Base-by-base conservation (phyloP, 1,140 invertebrate genomes). In the Gonatopus flavifemur region DNA sequence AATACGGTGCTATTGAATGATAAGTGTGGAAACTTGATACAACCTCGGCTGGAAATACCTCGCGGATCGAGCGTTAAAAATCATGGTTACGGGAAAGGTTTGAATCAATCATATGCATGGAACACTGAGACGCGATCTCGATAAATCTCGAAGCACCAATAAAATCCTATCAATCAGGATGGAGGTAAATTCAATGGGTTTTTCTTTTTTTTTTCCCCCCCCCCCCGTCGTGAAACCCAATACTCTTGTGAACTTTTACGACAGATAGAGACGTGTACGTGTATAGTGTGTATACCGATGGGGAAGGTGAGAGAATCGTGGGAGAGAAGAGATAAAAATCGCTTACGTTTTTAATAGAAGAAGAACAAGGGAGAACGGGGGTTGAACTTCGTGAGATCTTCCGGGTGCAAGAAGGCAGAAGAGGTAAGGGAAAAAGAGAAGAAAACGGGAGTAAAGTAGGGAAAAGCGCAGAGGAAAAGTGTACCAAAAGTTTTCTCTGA, bases 91-190 rank as follows among this genome's bases (percentile, higher is more conserved):
- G 22, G 24, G 31, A 16, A 42, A 55, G 45, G 19, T 25, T 45
- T 45, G 33, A 64, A 68, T 69, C 64, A 60, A 66, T 69, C 67
- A 68, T 66, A 64, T 49, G 52, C 57, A 67, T n/a, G n/a, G n/a
- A n/a, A n/a, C n/a, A n/a, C n/a, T n/a, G n/a, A 64, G 64, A 41
- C 42, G 43, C 42, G 30, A 25, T 15, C 44, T 39, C 58, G 49
- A 64, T 62, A 55, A 67, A 66, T 62, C 55, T 40, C 43, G 30
- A 12, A 46, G 35, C n/a, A 36, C 41, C 57, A 64, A 68, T 68
- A 67, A 68, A 68, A 66, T 66, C 57, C 62, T 67, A 68, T 68
- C 64, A 63, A 69, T 69, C 66, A 62, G 54, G 16, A 36, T 31
- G 49, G 51, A 50, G 55, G 43, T 38, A 46, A 42, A 28, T 48